Percentiles rank a stretch among this genome's conserved stretches.
These are phyloP conservation scores for Pseudomyrmex flavicornis DNA, from an alignment of 1,140 invertebrate species.

Conservation along the genomic window DNA sequence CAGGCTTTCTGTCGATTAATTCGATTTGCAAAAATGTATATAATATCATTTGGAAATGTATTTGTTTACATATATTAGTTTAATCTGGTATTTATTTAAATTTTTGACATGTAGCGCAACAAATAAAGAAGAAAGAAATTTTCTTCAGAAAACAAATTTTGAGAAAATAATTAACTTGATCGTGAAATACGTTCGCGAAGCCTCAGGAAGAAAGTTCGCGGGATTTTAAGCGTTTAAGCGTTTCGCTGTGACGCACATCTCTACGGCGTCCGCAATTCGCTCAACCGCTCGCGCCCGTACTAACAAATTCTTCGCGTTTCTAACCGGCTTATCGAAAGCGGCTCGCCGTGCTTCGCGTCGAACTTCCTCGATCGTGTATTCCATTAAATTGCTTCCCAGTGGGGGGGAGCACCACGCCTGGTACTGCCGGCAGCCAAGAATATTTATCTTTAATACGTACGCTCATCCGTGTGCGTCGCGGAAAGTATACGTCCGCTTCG, in stretches of 20 bases:
- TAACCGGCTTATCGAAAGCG: constrained; percentile 52
- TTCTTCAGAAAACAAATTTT: background rate
- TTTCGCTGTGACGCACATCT: background rate
- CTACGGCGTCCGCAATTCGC: constrained; percentile 17
- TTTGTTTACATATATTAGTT: too few species aligned
- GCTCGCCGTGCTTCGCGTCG: constrained; percentile 33
- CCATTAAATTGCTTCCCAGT: constrained; percentile 57
- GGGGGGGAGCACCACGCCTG: constrained; percentile 41
- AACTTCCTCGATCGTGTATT: constrained; percentile 56
- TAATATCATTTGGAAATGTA: too few species aligned
- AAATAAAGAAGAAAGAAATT: too few species aligned
- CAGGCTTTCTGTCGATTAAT: background rate
- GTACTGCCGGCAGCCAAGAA: constrained; percentile 52
- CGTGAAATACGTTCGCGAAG: background rate
- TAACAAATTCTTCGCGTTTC: constrained; percentile 54
- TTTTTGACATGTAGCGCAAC: too few species aligned
- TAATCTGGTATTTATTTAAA: too few species aligned
- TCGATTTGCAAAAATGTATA: background rate
- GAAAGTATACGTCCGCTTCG: constrained; percentile 47
- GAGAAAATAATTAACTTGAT: constrained; percentile 12
- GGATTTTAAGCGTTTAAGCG: constrained; percentile 7
- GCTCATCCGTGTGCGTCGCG: constrained; percentile 53
- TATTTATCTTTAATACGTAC: constrained; percentile 62
- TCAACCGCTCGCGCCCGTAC: constrained; percentile 7
- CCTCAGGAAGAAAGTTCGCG: constrained; percentile 1